phyloP scores from a whole-genome alignment of 2,888 invertebrate genomes.

The Phengaris alcon region DNA sequence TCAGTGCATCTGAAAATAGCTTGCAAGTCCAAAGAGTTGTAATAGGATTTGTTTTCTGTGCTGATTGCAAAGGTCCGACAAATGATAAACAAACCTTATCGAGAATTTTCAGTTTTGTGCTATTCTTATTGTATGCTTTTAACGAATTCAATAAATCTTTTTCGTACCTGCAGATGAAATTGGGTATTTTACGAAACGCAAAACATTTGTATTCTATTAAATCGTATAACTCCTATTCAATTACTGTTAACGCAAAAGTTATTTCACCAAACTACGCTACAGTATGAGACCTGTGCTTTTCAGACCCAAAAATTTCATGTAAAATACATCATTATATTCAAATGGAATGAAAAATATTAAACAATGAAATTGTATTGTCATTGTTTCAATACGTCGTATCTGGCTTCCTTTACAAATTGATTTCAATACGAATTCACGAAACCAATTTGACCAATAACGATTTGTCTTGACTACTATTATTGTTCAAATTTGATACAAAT shows the following conservation, averaged over 20 bases:
- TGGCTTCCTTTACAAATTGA: conserved; percentile 27
- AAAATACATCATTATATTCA: conserved; percentile 27
- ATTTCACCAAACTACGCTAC: too few species aligned
- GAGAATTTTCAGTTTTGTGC: not conserved
- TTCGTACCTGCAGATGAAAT: not conserved
- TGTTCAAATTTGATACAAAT: conserved; percentile 3
- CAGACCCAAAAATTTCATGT: not conserved
- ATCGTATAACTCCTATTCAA: not conserved
- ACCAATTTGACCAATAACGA: conserved; percentile 27
- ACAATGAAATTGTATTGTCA: conserved; percentile 23
- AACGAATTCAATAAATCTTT: not conserved
- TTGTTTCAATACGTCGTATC: conserved; percentile 24
- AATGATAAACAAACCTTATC: not conserved
- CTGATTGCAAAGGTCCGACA: conserved; percentile 56
- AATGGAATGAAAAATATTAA: conserved; percentile 14
- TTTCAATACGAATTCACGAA: conserved; percentile 23
- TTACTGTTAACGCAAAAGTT: too few species aligned
- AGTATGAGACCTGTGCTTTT: not conserved
- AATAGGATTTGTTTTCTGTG: conserved; percentile 67
- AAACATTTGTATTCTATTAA: not conserved
- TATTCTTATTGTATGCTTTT: not conserved
- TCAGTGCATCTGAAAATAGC: conserved; percentile 56
- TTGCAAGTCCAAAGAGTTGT: conserved; percentile 65
- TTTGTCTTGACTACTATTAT: conserved; percentile 25
- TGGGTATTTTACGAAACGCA: not conserved